These are phyloP conservation scores for Cyclura pinguis DNA, from an alignment of 2,797 vertebrate genomes.

Conservation along the genomic window DNA sequence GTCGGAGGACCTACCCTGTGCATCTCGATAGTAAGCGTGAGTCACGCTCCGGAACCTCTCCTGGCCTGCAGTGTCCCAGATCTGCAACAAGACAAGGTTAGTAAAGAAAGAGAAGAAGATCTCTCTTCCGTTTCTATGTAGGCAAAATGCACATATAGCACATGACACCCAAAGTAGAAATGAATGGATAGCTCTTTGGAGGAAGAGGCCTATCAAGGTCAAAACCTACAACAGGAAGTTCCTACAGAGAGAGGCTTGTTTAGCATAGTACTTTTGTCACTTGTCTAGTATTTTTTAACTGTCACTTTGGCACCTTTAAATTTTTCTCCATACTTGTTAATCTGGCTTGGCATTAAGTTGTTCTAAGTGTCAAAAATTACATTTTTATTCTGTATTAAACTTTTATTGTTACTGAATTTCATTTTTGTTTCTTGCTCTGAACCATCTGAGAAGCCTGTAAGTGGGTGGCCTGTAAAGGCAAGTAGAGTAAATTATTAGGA, in stretches of 20 bases:
- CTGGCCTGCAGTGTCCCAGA: constrained; percentile 98
- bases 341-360: not conserved
- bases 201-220: not conserved
- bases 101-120: not conserved
- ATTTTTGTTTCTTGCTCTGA: not conserved
- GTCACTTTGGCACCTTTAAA: not conserved
- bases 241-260: not conserved
- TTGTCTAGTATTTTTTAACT: not conserved
- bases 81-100: constrained; percentile 77
- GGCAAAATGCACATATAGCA: not conserved
- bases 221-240: not conserved
- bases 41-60: constrained; percentile 98
- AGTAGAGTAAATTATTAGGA: not conserved
- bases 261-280: not conserved
- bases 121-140: not conserved
- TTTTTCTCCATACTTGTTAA: not conserved
- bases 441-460: not conserved
- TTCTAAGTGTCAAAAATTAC: not conserved
- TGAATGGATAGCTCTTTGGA: not conserved
- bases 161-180: not conserved
- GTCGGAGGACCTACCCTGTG: constrained; percentile 87
- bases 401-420: not conserved
- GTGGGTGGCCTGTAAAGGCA: not conserved
- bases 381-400: not conserved
- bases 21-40: constrained; percentile 97